Evolutionary conservation across 2,797 vertebrate genomes (phyloP).

Genomic region (Manis pentadactyla): DNA sequence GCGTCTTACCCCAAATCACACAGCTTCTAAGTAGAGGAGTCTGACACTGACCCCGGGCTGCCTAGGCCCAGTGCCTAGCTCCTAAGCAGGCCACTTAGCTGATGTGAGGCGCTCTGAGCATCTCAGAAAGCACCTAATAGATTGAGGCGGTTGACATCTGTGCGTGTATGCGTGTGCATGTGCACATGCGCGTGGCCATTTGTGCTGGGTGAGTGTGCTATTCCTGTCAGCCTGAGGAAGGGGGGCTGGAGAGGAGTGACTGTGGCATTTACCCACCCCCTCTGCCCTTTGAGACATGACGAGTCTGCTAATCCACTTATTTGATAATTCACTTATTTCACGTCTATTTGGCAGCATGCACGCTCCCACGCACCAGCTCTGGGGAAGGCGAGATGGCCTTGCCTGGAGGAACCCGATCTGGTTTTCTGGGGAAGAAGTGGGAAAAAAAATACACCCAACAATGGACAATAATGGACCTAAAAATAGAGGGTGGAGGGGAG

Average conservation of each 20-base stretch:
- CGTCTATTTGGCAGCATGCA: constrained; percentile 26
- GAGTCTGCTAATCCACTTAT: constrained; percentile 63
- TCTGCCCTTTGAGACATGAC: constrained; percentile 37
- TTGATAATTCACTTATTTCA: constrained; percentile 68
- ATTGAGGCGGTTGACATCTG: neutral
- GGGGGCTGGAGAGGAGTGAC: neutral
- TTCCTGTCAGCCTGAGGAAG: neutral
- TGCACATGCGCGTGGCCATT: accelerated
- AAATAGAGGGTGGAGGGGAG: constrained; percentile 32
- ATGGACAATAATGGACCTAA: constrained; percentile 61
- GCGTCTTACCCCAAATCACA: neutral
- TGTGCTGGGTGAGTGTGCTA: neutral
- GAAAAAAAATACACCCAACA: neutral
- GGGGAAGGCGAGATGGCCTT: neutral
- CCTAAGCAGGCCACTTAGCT: neutral
- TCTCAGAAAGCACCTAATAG: neutral
- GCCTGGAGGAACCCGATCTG: constrained; percentile 60
- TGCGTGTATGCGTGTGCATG: too few species aligned
- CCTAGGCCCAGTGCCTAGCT: neutral
- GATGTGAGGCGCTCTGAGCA: neutral
- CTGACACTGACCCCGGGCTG: neutral
- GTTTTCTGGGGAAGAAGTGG: constrained; percentile 52
- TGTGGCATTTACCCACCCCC: neutral
- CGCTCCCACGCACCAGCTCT: constrained; percentile 50
- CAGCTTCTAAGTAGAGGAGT: neutral